Conservation (phyloP, 2,888 invertebrate genomes). For the Spicauda simplicius region DNA sequence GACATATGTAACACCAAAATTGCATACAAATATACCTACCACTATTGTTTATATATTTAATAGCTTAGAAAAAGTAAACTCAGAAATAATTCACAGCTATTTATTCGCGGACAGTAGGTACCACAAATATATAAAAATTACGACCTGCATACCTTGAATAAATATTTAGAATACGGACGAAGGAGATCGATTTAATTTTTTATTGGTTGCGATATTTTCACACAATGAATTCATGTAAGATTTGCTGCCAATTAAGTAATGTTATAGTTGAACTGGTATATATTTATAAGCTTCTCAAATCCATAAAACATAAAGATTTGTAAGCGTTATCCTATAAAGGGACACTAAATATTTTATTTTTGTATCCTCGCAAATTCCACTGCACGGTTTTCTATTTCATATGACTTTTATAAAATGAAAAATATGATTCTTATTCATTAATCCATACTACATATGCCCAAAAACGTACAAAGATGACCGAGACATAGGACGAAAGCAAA, state of each 20-base stretch:
- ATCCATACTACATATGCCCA: too few relatives aligned
- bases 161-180: slow-evolving; percentile 27
- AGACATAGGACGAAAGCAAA: too few relatives aligned
- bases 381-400: too few relatives aligned
- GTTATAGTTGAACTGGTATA: slow-evolving; percentile 12
- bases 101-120: not conserved
- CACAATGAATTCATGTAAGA: slow-evolving; percentile 33
- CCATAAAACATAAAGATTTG: not conserved
- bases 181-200: slow-evolving; percentile 22
- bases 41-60: too few relatives aligned
- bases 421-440: too few relatives aligned
- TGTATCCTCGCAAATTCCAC: too few relatives aligned
- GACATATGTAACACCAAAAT: too few relatives aligned
- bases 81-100: too few relatives aligned
- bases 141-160: slow-evolving; percentile 29
- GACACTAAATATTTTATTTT: not conserved
- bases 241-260: slow-evolving; percentile 26
- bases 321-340: not conserved
- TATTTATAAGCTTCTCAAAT: not conserved
- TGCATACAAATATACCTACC: too few relatives aligned
- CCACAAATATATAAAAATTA: not conserved
- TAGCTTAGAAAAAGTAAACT: too few relatives aligned
- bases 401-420: too few relatives aligned
- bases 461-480: too few relatives aligned
- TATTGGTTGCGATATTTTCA: slow-evolving; percentile 27